These are phyloP conservation scores for Pheosia gnoma DNA, from an alignment of 2,888 invertebrate species.

Conservation along the genomic window DNA sequence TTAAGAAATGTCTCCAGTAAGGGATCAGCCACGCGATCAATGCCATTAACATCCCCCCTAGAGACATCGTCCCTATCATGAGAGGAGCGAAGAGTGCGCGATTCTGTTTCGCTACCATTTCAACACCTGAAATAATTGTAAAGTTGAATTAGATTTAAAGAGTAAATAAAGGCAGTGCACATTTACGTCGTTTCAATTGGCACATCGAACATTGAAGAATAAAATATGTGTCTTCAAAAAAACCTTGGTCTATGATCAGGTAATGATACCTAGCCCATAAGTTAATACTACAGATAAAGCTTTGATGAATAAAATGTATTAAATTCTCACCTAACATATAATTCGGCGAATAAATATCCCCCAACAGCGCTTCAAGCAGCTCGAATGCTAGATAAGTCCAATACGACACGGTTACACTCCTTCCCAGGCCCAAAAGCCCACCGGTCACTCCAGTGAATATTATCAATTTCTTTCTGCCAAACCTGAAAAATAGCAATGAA, in stretches of 20 bases:
- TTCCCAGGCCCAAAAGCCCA: conserved; percentile 38
- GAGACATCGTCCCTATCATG: conserved; percentile 32
- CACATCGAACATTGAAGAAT: too few relatives aligned
- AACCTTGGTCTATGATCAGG: too few relatives aligned
- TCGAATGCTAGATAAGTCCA: conserved; percentile 44
- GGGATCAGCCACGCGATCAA: conserved; percentile 51
- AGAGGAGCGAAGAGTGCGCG: conserved; percentile 35
- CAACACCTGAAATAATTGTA: conserved; percentile 49
- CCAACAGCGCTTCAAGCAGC: conserved; percentile 43
- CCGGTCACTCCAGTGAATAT: conserved; percentile 43
- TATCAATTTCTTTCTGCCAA: conserved; percentile 45
- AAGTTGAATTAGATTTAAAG: not conserved
- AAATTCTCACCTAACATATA: conserved; percentile 44
- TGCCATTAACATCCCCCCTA: conserved; percentile 26
- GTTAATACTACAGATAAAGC: too few relatives aligned
- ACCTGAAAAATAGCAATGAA: conserved; percentile 24
- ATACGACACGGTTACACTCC: conserved; percentile 40
- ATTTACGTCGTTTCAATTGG: too few relatives aligned
- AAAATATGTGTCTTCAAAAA: too few relatives aligned
- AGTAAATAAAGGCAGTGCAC: not conserved
- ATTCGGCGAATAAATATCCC: conserved; percentile 48
- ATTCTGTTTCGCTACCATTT: conserved; percentile 48
- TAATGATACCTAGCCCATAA: too few relatives aligned
- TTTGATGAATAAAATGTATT: too few relatives aligned
- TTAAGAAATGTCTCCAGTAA: conserved; percentile 86